Base-by-base conservation (phyloP, 2,888 invertebrate species). In the Netelia virgata region DNA sequence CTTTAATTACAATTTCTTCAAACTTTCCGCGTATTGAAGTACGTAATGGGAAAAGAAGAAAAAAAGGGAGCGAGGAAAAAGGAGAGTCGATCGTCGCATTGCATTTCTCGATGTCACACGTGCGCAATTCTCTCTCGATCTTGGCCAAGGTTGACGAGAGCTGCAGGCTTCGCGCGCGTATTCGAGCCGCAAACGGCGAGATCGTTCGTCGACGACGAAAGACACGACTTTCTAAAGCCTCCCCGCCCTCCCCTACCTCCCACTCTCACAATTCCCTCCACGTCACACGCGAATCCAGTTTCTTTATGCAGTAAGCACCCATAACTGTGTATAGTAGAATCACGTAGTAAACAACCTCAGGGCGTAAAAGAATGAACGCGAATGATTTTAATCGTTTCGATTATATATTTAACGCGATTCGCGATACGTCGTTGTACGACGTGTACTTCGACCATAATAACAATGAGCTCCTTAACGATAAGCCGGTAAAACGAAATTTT, bases 221-320 rank as follows among this genome's bases (percentile, higher is more conserved):
- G 76, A 57, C 68, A 76, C 69, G 78, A 79, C 78, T 79, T 79
- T 79, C 78, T 79, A 79, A 79, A 79, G 78, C 55, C 53, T n/a
- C 57, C 63, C 57, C 20, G 23, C n/a, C 36, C 23, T 23, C 63
- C 64, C 55, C 66, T 20, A 41, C 36, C 20, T 23, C n/a, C 53
- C 64, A 41, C 57, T 18, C 57, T 57, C n/a, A 1, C 47, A 47
- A 28, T 47, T 10, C 14, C 47, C 14, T 47, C 10, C 47, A 47
- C 47, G 28, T 28, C 28, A 47, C 61, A 18, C 77, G 64, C 43
- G 64, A 79, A 72, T 72, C 78, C 70, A 79, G 78, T 72, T 79
- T 69, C 72, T 79, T n/a, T 53, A 57, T n/a, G 16, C 55, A 55
- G n/a, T 16, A 16, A 16, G 16, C n/a, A 3, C 16, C 16, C 55